A percentile compares a stretch with the other conserved stretches of the same genome.
Evolutionary conservation across 1,140 invertebrate species (phyloP).

Genomic region (Drosophila nikananu): DNA sequence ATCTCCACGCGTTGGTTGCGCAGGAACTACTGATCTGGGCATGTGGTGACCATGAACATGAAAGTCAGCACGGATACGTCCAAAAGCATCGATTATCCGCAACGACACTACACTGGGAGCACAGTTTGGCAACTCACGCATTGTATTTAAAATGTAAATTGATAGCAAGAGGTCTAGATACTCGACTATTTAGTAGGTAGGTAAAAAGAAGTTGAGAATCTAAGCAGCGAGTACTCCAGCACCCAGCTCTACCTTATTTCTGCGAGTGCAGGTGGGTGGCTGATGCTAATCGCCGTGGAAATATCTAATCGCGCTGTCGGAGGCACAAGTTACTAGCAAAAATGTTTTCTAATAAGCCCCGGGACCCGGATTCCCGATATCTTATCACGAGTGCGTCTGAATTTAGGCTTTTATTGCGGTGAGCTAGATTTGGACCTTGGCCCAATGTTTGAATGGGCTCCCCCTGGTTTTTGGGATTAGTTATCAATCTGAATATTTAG

Average conservation of each 20-base stretch:
- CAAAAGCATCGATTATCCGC: slow-evolving; percentile 21
- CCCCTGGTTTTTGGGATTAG: background rate
- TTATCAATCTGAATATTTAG: background rate
- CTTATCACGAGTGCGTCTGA: slow-evolving; percentile 19
- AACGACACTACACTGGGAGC: background rate
- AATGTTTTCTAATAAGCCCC: background rate
- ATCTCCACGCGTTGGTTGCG: background rate
- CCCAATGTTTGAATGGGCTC: background rate
- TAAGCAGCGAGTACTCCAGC: background rate
- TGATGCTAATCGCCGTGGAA: slow-evolving; percentile 33
- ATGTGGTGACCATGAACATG: background rate
- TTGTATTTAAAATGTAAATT: background rate
- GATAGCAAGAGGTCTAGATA: background rate
- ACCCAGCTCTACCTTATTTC: background rate
- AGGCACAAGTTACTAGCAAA: background rate
- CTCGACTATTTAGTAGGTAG: too few species aligned
- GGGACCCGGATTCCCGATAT: slow-evolving; percentile 7
- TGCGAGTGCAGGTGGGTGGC: background rate
- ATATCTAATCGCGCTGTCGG: slow-evolving; percentile 39
- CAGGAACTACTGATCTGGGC: slow-evolving; percentile 7
- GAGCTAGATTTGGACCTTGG: slow-evolving; percentile 29
- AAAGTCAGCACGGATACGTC: slow-evolving; percentile 5
- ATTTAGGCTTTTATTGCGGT: slow-evolving; percentile 25
- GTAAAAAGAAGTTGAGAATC: background rate
- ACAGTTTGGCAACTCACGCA: too few species aligned